phyloP scores from a whole-genome alignment of 2,888 invertebrate species.

The Melitaea athalia region DNA sequence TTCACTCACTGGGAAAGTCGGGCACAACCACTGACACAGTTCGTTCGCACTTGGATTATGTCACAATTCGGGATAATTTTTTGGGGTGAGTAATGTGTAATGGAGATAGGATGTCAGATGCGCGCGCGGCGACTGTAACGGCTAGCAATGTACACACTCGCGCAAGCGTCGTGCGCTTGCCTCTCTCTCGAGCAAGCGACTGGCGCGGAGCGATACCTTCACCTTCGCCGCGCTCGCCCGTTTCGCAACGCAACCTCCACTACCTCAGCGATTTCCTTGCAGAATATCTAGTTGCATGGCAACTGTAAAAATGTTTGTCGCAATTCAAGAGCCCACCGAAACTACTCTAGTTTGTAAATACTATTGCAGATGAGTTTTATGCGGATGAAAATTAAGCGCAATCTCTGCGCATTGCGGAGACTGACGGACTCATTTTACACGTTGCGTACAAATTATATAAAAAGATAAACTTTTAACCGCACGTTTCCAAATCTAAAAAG shows the following conservation, averaged over 20 bases:
- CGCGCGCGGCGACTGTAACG: constrained; percentile 48
- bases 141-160: constrained; percentile 38
- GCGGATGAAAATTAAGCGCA: constrained; percentile 10
- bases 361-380: constrained; percentile 12
- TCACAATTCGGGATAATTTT: constrained; percentile 42
- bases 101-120: constrained; percentile 37
- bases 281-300: constrained; percentile 78
- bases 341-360: not conserved
- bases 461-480: constrained; percentile 2
- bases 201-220: constrained; percentile 60
- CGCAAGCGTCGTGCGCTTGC: constrained; percentile 58
- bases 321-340: constrained; percentile 30
- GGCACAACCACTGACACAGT: constrained; percentile 65
- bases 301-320: constrained; percentile 62
- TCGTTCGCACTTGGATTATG: constrained; percentile 44
- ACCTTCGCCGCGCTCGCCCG: constrained; percentile 68
- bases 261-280: constrained; percentile 74
- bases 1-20: constrained; percentile 46
- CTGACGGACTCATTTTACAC: not conserved
- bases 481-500: not conserved
- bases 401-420: constrained; percentile 2
- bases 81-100: constrained; percentile 8
- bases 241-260: constrained; percentile 78
- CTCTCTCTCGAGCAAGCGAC: constrained; percentile 73
- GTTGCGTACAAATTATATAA: not conserved